A percentile compares a stretch with the other conserved stretches of the same genome.
Evolutionary conservation across 2,888 invertebrate species (phyloP).

Genomic region (Andrena bicolor): DNA sequence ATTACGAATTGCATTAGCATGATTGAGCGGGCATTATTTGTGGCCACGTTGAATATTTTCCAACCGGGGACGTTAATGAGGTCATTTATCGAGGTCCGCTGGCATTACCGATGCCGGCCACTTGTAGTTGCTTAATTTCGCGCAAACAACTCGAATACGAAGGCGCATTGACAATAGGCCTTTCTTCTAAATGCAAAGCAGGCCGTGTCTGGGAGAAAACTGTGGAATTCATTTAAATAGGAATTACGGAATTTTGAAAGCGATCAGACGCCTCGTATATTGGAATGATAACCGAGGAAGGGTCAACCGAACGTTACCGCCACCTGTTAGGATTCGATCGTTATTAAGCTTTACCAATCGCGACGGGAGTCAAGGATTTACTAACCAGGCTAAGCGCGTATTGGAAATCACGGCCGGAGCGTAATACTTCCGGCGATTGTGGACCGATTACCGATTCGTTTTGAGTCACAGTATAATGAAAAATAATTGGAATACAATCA

Average conservation of each 20-base stretch:
- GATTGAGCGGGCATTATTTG: constrained; percentile 35
- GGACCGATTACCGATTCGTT: constrained; percentile 79
- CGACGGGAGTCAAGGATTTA: no score
- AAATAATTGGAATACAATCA: constrained; percentile 83
- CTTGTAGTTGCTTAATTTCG: constrained; percentile 29
- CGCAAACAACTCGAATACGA: constrained; percentile 12
- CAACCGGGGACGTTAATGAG: constrained; percentile 22
- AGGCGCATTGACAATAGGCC: neutral
- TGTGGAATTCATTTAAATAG: constrained; percentile 1
- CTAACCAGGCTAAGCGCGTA: neutral
- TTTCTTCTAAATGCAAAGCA: neutral
- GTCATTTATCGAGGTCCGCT: constrained; percentile 51
- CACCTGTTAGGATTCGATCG: no score
- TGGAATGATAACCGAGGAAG: neutral
- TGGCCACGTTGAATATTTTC: constrained; percentile 29
- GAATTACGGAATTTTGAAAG: neutral
- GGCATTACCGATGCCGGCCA: constrained; percentile 62
- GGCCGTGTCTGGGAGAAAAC: no score
- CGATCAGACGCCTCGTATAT: neutral
- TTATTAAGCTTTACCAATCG: no score
- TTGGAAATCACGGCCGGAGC: neutral
- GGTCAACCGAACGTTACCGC: no score
- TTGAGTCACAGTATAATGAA: constrained; percentile 76
- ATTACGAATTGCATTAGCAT: constrained; percentile 58
- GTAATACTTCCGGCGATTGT: constrained; percentile 81